phyloP scores from a whole-genome alignment of 2,113 vertebrate species.

The Serilophus lunatus region DNA sequence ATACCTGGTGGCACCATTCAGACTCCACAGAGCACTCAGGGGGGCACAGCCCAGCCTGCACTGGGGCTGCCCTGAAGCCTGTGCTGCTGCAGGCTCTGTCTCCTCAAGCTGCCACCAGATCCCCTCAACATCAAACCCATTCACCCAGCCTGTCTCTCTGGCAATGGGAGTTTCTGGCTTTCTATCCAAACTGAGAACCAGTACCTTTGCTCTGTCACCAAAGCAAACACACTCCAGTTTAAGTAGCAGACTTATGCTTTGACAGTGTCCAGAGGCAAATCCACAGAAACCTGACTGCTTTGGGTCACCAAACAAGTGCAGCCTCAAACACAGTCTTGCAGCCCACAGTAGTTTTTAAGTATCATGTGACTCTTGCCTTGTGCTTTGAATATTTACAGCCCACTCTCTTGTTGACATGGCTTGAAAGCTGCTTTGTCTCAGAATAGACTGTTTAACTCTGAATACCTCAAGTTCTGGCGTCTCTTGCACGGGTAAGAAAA shows the following conservation, averaged over 20 bases:
- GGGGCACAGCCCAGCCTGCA: neutral
- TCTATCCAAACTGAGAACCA: neutral
- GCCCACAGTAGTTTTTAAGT: neutral
- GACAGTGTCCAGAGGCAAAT: neutral
- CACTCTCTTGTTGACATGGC: neutral
- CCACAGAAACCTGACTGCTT: neutral
- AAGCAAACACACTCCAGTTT: neutral
- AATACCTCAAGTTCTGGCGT: neutral
- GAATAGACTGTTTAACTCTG: fast-evolving
- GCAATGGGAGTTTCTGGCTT: neutral
- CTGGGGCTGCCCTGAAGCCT: neutral
- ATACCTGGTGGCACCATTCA: fast-evolving
- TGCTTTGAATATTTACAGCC: neutral
- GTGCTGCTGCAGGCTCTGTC: neutral
- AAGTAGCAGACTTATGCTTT: neutral
- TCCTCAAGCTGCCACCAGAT: neutral
- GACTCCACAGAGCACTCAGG: neutral
- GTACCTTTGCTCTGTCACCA: neutral
- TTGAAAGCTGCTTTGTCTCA: neutral
- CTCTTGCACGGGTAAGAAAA: fast-evolving
- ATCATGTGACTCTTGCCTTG: neutral
- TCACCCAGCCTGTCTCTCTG: neutral
- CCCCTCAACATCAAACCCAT: neutral
- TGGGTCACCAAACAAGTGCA: neutral
- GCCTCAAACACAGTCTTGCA: neutral